A percentile compares a stretch with the other conserved stretches of the same genome.
Conservation (phyloP, 2,888 invertebrate species). For the Phyto melanocephala region DNA sequence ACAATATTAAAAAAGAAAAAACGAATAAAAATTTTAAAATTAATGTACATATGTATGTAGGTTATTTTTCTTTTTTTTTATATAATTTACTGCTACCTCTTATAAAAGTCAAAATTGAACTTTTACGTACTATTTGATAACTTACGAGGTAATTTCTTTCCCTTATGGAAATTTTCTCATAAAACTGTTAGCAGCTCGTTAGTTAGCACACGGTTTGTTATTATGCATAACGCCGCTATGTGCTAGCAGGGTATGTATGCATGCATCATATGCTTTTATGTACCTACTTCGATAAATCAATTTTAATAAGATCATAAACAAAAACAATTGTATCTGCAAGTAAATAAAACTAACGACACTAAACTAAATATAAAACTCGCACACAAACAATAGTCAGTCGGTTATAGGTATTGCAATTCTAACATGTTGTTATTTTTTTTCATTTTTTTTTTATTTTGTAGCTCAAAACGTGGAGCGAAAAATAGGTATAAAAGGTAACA, state of each 20-base stretch:
- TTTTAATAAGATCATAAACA: constrained; percentile 30
- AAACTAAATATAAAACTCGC: not conserved
- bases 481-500: constrained; percentile 48
- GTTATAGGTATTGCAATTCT: not conserved
- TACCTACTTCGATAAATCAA: not conserved
- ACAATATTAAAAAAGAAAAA: no score
- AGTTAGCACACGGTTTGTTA: no score
- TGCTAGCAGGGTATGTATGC: not conserved
- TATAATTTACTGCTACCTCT: no score
- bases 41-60: no score
- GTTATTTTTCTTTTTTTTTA: no score
- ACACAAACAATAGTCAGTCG: constrained; percentile 10
- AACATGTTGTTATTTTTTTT: constrained; percentile 12
- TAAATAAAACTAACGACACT: not conserved
- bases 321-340: constrained; percentile 10
- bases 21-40: no score
- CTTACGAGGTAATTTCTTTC: no score
- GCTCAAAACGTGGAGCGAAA: constrained; percentile 43
- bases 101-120: no score
- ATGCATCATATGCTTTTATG: no score
- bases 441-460: constrained; percentile 22
- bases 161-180: no score
- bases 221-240: no score
- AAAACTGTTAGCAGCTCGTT: not conserved
- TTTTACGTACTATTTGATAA: no score